A percentile compares a stretch with the other conserved stretches of the same genome.
phyloP scores from a whole-genome alignment of 2,888 invertebrate genomes.

The Escarpia spicata region DNA sequence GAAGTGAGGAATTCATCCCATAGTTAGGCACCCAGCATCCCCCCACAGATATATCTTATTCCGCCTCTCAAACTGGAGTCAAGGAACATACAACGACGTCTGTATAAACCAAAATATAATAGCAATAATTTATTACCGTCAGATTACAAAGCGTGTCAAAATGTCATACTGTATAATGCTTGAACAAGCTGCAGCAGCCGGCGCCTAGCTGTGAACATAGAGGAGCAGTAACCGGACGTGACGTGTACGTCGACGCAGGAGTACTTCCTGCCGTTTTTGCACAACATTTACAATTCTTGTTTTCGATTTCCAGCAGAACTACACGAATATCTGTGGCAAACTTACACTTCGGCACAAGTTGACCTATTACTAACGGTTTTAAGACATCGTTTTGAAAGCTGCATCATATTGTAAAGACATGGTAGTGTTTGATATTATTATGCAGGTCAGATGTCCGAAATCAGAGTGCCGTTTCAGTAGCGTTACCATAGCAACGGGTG shows the following conservation, averaged over 20 bases:
- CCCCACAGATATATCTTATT: too few relatives aligned
- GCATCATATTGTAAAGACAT: background rate
- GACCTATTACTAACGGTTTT: background rate
- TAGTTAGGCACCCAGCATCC: too few relatives aligned
- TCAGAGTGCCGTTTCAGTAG: background rate
- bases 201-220: background rate
- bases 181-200: background rate
- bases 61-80: background rate
- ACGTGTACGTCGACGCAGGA: background rate
- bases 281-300: background rate
- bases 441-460: background rate
- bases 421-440: background rate
- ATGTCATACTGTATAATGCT: background rate
- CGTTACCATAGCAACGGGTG: background rate
- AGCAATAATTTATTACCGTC: conserved; percentile 16
- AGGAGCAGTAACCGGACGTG: background rate
- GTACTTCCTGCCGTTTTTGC: background rate
- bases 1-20: too few relatives aligned
- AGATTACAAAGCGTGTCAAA: background rate
- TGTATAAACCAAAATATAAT: conserved; percentile 8
- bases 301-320: background rate
- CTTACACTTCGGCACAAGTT: background rate
- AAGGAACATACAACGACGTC: conserved; percentile 5
- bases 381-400: background rate
- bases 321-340: background rate